phyloP scores from a whole-genome alignment of 2,888 invertebrate species.

The Drosophila paramelanica region DNA sequence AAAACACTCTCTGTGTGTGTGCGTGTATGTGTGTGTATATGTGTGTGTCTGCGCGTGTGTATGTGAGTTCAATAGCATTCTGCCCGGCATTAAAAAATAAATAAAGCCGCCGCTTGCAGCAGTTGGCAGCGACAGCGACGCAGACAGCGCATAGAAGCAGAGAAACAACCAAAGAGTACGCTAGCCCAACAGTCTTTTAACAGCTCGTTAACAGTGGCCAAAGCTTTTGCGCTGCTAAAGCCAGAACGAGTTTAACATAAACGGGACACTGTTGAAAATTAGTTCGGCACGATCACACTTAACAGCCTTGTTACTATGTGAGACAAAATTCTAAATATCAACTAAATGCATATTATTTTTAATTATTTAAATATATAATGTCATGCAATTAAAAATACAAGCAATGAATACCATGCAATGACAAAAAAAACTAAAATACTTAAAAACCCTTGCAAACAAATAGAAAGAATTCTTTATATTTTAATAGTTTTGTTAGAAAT shows the following conservation, averaged over 20 bases:
- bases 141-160: slow-evolving; percentile 3
- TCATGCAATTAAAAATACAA: too few relatives aligned
- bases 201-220: slow-evolving; percentile 29
- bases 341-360: too few relatives aligned
- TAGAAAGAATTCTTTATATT: too few relatives aligned
- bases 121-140: slow-evolving; percentile 23
- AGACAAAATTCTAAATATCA: too few relatives aligned
- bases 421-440: too few relatives aligned
- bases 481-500: too few relatives aligned
- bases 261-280: too few relatives aligned
- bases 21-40: slow-evolving; percentile 4
- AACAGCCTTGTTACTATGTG: neutral
- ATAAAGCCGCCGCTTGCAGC: slow-evolving; percentile 66
- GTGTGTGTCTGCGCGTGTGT: slow-evolving; percentile 24
- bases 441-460: too few relatives aligned
- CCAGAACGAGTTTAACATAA: neutral
- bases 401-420: too few relatives aligned
- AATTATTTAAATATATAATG: too few relatives aligned
- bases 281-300: slow-evolving; percentile 3
- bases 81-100: slow-evolving; percentile 73
- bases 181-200: slow-evolving; percentile 31
- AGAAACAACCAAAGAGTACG: slow-evolving; percentile 14
- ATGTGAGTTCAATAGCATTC: slow-evolving; percentile 76
- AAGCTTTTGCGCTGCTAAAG: slow-evolving; percentile 51
- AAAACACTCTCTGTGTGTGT: slow-evolving; percentile 18